Base-by-base conservation (phyloP, 2,797 vertebrate species). In the Pagetopsis macropterus region DNA sequence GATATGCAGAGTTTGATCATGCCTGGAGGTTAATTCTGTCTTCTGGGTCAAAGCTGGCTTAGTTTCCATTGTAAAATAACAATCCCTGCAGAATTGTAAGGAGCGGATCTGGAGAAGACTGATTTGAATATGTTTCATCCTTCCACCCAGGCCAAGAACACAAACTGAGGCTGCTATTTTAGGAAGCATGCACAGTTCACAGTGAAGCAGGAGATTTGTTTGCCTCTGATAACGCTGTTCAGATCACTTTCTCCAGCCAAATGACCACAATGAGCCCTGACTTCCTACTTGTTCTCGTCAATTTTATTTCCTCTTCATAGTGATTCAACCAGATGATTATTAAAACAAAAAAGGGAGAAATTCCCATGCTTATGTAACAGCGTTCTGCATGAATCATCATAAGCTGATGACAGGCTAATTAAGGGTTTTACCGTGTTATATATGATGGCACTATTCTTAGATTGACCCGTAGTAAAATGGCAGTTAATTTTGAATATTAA, bases 111-210 rank as follows among this genome's bases (percentile, higher is more conserved):
- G 80, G 65, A 75, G 76, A 87, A 72, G 82, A 69, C 88, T 85
- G 87, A 91, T 91, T 92, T 90, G 82, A 92, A 91, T 88, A 83
- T 76, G 86, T 91, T 94, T 93, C 84, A 91, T 92, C 87, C 84
- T 89, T 84, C 81, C 76, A 81, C 76, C 78, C 81, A 27, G 84
- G 83, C 84, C 85, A 83, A 82, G 84, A 89, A 90, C 87, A 90
- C 81, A 90, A 89, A 88, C 84, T 56, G 79, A 70, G 75, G 87
- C 75, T 80, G 89, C 91, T 93, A 92, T 92, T 92, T 92, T 90
- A 48, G 79, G 91, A 84, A 86, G 79, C 86, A 86, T 64, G 84
- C 86, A 81, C 76, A 60, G 90, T 88, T 92, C 87, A 83, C 83
- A 72, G 84, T 76, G 83, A 81, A 87, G 86, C 81, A 65, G 79